Percentiles rank a stretch among this genome's conserved stretches.
Evolutionary conservation across 2,888 invertebrate genomes (phyloP).

Genomic region (Agrochola litura): DNA sequence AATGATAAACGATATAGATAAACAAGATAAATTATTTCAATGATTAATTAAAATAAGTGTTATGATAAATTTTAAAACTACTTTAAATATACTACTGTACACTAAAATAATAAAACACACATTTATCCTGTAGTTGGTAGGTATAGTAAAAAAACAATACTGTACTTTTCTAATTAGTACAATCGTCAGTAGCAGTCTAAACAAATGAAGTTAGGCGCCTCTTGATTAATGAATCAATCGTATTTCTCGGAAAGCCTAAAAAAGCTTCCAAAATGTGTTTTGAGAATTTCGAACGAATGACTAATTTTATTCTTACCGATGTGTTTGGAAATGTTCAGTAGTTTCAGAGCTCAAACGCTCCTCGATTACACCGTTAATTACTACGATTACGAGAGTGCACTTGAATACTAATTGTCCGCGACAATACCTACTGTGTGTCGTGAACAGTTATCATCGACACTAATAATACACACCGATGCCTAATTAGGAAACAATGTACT

Average conservation of each 20-base stretch:
- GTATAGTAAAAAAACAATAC: not conserved
- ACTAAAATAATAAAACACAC: not conserved
- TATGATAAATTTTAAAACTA: not conserved
- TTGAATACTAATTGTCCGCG: constrained; percentile 55
- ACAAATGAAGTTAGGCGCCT: constrained; percentile 48
- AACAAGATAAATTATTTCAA: not conserved
- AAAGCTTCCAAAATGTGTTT: constrained; percentile 63
- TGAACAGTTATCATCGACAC: constrained; percentile 64
- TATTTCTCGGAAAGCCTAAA: constrained; percentile 65
- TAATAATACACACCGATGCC: constrained; percentile 57
- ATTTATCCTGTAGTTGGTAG: constrained; percentile 13
- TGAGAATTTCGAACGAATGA: constrained; percentile 67
- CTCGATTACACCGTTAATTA: constrained; percentile 56
- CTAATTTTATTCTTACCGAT: constrained; percentile 64
- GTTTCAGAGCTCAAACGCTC: constrained; percentile 17
- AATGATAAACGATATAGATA: not conserved
- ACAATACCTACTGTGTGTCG: constrained; percentile 52
- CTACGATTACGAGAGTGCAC: constrained; percentile 31
- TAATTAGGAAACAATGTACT: constrained; percentile 65
- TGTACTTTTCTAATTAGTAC: constrained; percentile 43
- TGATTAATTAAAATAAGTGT: not conserved
- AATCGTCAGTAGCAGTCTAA: constrained; percentile 43
- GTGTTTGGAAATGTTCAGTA: constrained; percentile 25
- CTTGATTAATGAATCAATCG: constrained; percentile 68
- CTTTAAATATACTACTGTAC: not conserved